Evolutionary conservation across 2,888 invertebrate species (phyloP).

Genomic region (Agrotis puta): DNA sequence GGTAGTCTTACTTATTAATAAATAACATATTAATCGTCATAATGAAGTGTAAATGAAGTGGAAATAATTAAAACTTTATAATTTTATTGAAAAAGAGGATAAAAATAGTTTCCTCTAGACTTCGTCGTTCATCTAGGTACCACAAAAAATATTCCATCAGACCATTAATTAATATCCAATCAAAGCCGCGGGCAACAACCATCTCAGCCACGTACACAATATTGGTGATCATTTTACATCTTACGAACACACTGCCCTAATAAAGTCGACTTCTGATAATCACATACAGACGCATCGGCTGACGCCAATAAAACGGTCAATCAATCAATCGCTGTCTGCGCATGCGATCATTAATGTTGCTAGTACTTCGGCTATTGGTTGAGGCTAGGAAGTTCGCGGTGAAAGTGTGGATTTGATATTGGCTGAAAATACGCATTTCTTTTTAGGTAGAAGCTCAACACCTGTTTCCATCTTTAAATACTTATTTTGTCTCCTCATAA

Average conservation of each 20-base stretch:
- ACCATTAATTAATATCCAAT: slow-evolving; percentile 52
- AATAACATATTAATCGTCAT: too few relatives aligned
- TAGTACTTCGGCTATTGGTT: slow-evolving; percentile 60
- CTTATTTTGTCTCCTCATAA: too few relatives aligned
- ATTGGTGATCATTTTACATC: slow-evolving; percentile 58
- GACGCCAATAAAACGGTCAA: slow-evolving; percentile 72
- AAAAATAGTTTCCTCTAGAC: neutral
- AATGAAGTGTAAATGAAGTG: too few relatives aligned
- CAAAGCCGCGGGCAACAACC: slow-evolving; percentile 30
- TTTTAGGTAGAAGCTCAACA: too few relatives aligned
- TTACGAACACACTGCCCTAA: slow-evolving; percentile 58
- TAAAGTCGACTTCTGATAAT: slow-evolving; percentile 64
- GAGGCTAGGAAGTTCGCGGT: slow-evolving; percentile 50
- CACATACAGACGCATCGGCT: slow-evolving; percentile 63
- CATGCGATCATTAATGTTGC: slow-evolving; percentile 71
- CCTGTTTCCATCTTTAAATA: too few relatives aligned
- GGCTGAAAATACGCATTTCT: neutral
- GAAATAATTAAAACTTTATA: too few relatives aligned
- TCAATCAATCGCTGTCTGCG: slow-evolving; percentile 73
- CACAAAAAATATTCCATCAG: slow-evolving; percentile 26
- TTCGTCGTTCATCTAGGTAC: neutral
- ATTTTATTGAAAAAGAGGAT: too few relatives aligned
- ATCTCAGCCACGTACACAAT: slow-evolving; percentile 33
- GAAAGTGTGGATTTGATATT: slow-evolving; percentile 25
- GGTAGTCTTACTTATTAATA: too few relatives aligned